These are phyloP conservation scores for Pristionchus exspectatus DNA, from an alignment of 2,888 invertebrate genomes.

Conservation along the genomic window DNA sequence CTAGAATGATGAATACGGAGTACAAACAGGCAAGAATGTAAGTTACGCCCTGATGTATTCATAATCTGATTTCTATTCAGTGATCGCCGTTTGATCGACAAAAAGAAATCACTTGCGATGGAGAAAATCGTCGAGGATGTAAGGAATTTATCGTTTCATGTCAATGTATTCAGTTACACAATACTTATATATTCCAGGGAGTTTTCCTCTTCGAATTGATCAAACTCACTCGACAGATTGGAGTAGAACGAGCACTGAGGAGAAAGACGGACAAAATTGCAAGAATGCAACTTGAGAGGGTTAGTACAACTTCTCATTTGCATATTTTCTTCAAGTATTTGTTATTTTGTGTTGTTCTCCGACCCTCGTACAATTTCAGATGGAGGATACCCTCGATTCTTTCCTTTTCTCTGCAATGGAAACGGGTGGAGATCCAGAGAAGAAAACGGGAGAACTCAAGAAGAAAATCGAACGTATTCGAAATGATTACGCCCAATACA, in stretches of 20 bases:
- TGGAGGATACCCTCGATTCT: neutral
- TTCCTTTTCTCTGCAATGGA: neutral
- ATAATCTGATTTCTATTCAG: neutral
- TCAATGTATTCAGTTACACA: neutral
- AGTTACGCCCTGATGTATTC: neutral
- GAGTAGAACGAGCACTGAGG: conserved; percentile 1
- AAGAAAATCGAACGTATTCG: neutral
- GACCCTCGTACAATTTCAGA: neutral
- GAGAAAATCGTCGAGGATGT: conserved; percentile 30
- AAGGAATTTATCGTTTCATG: neutral
- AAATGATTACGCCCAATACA: conserved; percentile 1
- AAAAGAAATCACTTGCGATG: conserved; percentile 21
- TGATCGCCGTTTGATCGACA: conserved; percentile 24
- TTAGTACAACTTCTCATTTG: neutral
- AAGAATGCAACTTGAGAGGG: neutral
- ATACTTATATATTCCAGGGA: neutral
- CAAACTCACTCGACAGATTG: neutral
- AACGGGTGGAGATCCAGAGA: conserved; percentile 15
- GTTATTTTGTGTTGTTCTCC: neutral
- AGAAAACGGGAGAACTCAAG: conserved; percentile 12
- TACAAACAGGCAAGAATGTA: conserved; percentile 18
- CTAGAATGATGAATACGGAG: neutral
- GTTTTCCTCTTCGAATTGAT: conserved; percentile 33
- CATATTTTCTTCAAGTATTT: neutral
- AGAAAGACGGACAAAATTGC: neutral